Percentiles rank a stretch among this genome's conserved stretches.
phyloP scores from a whole-genome alignment of 2,888 invertebrate species.

The Yponomeuta sedellus region DNA sequence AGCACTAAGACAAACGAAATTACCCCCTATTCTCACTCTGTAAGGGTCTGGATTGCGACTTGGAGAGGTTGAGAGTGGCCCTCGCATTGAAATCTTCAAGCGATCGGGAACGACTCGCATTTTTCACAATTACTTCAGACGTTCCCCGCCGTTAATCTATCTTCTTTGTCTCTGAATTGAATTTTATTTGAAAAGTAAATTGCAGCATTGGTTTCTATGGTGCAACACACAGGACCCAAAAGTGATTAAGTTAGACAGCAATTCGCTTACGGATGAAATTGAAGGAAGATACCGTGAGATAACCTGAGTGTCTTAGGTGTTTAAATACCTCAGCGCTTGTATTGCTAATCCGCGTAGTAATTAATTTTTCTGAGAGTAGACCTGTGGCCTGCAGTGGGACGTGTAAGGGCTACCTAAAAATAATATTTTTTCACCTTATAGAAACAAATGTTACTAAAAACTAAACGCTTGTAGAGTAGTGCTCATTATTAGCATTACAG shows the following conservation, averaged over 20 bases:
- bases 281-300: no score
- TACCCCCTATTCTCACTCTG: background rate
- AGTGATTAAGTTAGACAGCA: background rate
- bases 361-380: no score
- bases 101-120: constrained; percentile 54
- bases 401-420: background rate
- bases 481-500: no score
- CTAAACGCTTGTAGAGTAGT: no score
- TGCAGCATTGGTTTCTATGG: constrained; percentile 35
- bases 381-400: no score
- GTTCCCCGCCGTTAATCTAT: constrained; percentile 63
- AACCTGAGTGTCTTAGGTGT: no score
- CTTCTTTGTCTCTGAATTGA: constrained; percentile 63
- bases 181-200: constrained; percentile 64
- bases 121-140: constrained; percentile 73
- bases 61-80: constrained; percentile 14
- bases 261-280: no score
- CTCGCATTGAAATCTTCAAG: constrained; percentile 44
- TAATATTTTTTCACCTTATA: no score
- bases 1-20: background rate
- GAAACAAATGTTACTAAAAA: no score
- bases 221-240: background rate
- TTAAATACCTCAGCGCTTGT: no score
- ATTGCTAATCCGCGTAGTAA: no score
- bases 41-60: constrained; percentile 32